Conservation (phyloP, 2,888 invertebrate genomes). For the Cheilosia vernalis region DNA sequence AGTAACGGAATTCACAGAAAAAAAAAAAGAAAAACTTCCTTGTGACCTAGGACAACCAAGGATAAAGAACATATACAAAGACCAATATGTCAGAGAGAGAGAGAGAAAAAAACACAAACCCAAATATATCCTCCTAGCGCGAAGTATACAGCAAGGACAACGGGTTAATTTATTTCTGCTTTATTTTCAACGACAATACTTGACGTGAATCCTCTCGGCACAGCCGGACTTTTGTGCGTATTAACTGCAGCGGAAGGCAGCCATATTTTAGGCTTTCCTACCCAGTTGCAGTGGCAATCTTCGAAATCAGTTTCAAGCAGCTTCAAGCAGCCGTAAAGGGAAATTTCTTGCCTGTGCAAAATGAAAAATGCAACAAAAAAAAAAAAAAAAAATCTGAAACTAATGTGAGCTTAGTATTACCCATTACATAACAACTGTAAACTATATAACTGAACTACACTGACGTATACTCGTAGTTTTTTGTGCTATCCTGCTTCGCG, state of each 20-base stretch:
- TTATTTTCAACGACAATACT: conserved; percentile 33
- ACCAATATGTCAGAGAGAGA: background rate
- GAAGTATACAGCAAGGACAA: too few species aligned
- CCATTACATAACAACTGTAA: conserved; percentile 30
- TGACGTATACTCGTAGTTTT: conserved; percentile 25
- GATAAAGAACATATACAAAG: conserved; percentile 26
- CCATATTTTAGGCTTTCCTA: conserved; percentile 27
- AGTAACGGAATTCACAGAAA: conserved; percentile 8
- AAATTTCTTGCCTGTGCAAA: conserved; percentile 16
- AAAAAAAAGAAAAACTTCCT: conserved; percentile 13
- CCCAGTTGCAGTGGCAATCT: conserved; percentile 11
- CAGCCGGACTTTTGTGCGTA: conserved; percentile 40
- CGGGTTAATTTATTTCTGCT: conserved; percentile 48
- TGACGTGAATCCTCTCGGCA: conserved; percentile 15
- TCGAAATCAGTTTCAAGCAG: conserved; percentile 12
- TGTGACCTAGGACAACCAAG: conserved; percentile 55
- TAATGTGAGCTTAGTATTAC: conserved; percentile 47
- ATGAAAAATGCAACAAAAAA: background rate
- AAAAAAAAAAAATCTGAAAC: conserved; percentile 39
- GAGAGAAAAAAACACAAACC: background rate
- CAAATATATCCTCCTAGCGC: background rate
- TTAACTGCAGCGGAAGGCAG: conserved; percentile 49
- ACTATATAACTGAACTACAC: conserved; percentile 8
- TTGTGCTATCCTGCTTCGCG: conserved; percentile 40
- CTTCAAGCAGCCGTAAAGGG: conserved; percentile 4